A percentile compares a stretch with the other conserved stretches of the same genome.
Conservation (phyloP, 1,140 invertebrate genomes). For the Parapsyche elsis region DNA sequence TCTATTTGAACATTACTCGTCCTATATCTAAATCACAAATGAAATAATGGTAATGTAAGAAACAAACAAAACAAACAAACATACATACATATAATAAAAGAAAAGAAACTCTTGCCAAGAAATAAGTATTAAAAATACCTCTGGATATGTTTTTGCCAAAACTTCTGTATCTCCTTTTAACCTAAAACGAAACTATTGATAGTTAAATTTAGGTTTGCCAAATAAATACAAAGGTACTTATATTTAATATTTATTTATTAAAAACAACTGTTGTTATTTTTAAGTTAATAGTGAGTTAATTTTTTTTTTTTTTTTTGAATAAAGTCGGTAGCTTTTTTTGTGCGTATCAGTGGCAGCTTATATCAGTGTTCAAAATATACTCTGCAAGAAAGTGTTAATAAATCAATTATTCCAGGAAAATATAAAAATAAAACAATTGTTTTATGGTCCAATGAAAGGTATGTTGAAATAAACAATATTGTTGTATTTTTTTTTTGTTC, state of each 20-base stretch:
- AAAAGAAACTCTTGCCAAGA: constrained; percentile 41
- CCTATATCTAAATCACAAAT: neutral
- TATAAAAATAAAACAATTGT: constrained; percentile 1
- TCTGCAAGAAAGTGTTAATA: neutral
- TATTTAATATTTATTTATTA: constrained; percentile 43
- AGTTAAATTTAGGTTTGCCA: constrained; percentile 47
- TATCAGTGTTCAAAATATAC: constrained; percentile 1
- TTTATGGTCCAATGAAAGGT: constrained; percentile 15
- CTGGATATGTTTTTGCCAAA: constrained; percentile 43
- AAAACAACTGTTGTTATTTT: constrained; percentile 32
- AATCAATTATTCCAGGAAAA: constrained; percentile 8
- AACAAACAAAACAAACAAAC: neutral
- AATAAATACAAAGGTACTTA: constrained; percentile 50
- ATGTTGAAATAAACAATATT: neutral
- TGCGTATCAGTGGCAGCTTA: constrained; percentile 2
- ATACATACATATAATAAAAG: neutral
- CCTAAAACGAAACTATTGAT: constrained; percentile 33
- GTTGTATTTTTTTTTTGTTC: neutral
- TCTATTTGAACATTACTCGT: neutral
- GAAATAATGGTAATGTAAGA: neutral
- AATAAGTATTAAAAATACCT: constrained; percentile 46
- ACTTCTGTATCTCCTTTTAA: constrained; percentile 35
- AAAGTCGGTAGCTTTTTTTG: constrained; percentile 39
- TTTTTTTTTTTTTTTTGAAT: neutral
- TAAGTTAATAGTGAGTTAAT: constrained; percentile 28